Conservation (phyloP, 2,797 vertebrate genomes). For the Cirrhinus molitorella region DNA sequence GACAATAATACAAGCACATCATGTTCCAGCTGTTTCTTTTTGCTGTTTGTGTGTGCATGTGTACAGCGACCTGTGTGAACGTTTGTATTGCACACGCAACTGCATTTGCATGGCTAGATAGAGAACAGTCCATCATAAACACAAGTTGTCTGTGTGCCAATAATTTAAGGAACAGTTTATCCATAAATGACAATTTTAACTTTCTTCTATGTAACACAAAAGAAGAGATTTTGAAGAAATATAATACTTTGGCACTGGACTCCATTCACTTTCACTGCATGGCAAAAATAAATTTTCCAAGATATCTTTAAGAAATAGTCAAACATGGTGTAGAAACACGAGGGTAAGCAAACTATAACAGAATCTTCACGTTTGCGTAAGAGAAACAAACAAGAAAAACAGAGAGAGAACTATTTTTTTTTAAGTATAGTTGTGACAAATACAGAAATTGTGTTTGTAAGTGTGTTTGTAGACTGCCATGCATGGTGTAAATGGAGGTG, state of each 20-base stretch:
- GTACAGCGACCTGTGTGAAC: neutral
- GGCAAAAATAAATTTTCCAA: neutral
- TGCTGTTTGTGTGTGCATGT: neutral
- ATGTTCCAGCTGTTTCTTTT: neutral
- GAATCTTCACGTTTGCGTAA: too few species aligned
- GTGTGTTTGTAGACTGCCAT: neutral
- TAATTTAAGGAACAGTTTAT: neutral
- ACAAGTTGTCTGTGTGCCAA: neutral
- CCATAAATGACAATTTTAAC: neutral
- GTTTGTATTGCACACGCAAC: neutral
- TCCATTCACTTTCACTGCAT: neutral
- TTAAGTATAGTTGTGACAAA: neutral
- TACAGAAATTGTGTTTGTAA: neutral
- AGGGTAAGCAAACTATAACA: constrained; percentile 2
- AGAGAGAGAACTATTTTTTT: neutral
- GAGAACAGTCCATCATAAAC: neutral
- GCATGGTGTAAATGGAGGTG: neutral
- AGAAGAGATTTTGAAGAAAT: neutral
- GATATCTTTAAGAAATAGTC: neutral
- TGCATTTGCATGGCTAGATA: neutral
- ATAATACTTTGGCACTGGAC: neutral
- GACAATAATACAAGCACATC: constrained; percentile 1
- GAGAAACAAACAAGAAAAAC: too few species aligned
- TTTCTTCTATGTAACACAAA: neutral
- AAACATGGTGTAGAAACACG: neutral